Evolutionary conservation across 2,888 invertebrate species (phyloP).

Genomic region (Flexamia atlantica): DNA sequence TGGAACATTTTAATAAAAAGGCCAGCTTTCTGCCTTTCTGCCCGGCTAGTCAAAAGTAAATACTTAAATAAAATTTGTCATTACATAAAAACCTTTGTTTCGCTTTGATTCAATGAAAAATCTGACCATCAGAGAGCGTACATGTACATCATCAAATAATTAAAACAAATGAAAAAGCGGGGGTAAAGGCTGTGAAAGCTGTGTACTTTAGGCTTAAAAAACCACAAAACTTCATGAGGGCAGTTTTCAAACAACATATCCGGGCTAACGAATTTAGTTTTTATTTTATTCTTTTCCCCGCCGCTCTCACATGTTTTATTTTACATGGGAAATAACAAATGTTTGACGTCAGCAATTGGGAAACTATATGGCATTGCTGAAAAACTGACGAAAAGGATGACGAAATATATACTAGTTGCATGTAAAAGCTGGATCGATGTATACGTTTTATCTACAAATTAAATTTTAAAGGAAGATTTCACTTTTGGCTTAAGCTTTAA

Average conservation of each 20-base stretch:
- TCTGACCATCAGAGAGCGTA: neutral
- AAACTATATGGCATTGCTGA: too few relatives aligned
- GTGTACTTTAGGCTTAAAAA: conserved; percentile 57
- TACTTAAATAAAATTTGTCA: neutral
- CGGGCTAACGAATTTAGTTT: conserved; percentile 46
- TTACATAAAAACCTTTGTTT: neutral
- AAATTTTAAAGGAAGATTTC: too few relatives aligned
- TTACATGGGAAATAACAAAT: conserved; percentile 36
- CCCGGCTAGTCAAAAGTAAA: neutral
- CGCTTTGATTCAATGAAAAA: conserved; percentile 21
- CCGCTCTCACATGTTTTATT: conserved; percentile 11
- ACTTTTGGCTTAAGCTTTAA: too few relatives aligned
- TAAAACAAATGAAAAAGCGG: conserved; percentile 43
- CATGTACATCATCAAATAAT: conserved; percentile 25
- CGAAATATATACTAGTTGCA: too few relatives aligned
- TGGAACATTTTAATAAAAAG: too few relatives aligned
- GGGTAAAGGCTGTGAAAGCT: conserved; percentile 49
- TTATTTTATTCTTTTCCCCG: conserved; percentile 35
- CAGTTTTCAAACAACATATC: conserved; percentile 47
- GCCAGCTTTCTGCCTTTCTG: too few relatives aligned
- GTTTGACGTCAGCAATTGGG: neutral
- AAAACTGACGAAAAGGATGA: too few relatives aligned
- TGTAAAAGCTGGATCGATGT: too few relatives aligned
- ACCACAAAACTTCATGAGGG: conserved; percentile 52
- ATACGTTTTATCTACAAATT: too few relatives aligned